Evolutionary conservation across 2,888 invertebrate genomes (phyloP), one percentile per base, ranked within the genome.

Genomic region (Xiphydria camelus): DNA sequence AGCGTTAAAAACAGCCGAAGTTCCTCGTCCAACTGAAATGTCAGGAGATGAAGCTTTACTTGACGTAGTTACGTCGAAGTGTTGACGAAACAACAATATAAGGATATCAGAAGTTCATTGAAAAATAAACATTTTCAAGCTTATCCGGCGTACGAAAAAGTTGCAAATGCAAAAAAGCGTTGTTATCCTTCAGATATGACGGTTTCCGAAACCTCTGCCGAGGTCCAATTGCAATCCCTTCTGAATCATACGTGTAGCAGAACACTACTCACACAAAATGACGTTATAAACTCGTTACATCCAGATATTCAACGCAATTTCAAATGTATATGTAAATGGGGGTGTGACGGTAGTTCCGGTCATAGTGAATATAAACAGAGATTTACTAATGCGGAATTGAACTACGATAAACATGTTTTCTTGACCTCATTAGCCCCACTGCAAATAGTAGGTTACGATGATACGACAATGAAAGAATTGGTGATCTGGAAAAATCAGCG

Each of bases 401-500:
- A 23, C n/a, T 23, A 7, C 9, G 23, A 23, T n/a, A n/a, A 7
- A 23, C 7, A 23, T 3, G n/a, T 23, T 9, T 23, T 23, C 23
- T 23, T 23, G 23, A 23, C 23, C 7, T 23, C 23, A 7, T n/a
- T 23, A 5, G 20, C 21, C n/a, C 36, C 36, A 20, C 5, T 35
- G 12, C 36, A 35, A 19, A 10, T 35, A 14, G n/a, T 2, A 23
- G 7, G 2, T 23, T 23, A 2, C 2, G 23, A 23, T 2, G n/a
- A n/a, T 23, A n/a, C n/a, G n/a, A n/a, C n/a, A n/a, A n/a, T n/a
- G n/a, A n/a, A 41, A 12, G 20, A 41, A 38, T n/a, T 33, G 39
- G 41, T 47, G 7, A n/a, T n/a, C n/a, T 38, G 25, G 25, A 43
- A 34, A 15, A 48, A 51, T 48, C 18, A 23, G 33, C 36, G 45